phyloP scores from a whole-genome alignment of 2,113 vertebrate genomes.

The Dipodomys ordii region DNA sequence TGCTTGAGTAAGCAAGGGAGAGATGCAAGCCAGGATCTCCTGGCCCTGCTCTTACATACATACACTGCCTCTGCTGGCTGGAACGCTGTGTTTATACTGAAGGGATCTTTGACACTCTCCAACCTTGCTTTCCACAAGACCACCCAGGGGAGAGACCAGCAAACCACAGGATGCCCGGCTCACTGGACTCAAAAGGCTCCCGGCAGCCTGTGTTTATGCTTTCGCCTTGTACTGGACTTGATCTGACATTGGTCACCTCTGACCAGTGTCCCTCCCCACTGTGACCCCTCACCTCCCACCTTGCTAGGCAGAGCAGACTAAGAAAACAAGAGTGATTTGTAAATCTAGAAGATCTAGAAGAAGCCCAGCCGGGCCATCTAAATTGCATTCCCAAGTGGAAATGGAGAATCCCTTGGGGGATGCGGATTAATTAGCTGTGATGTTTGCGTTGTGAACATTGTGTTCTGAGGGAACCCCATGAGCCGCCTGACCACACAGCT shows the following conservation, averaged over 20 bases:
- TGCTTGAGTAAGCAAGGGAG: background rate
- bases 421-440: conserved; percentile 62
- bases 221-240: background rate
- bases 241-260: background rate
- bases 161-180: background rate
- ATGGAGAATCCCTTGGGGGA: conserved; percentile 50
- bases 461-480: background rate
- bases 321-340: background rate
- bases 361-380: conserved; percentile 13
- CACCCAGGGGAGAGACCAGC: conserved; percentile 11
- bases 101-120: conserved; percentile 27
- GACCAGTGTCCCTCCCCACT: background rate
- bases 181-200: background rate
- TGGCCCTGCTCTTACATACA: background rate
- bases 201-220: background rate
- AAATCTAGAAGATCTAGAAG: background rate
- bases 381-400: conserved; percentile 67
- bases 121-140: conserved; percentile 22
- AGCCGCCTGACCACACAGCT: fast-evolving
- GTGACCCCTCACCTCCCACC: background rate
- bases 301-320: background rate
- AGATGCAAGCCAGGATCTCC: fast-evolving
- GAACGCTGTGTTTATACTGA: background rate
- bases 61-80: background rate
- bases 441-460: background rate